Evolutionary conservation across 1,140 invertebrate species (phyloP), one percentile per base, ranked within the genome.

Genomic region (Xylocopa sonorina): DNA sequence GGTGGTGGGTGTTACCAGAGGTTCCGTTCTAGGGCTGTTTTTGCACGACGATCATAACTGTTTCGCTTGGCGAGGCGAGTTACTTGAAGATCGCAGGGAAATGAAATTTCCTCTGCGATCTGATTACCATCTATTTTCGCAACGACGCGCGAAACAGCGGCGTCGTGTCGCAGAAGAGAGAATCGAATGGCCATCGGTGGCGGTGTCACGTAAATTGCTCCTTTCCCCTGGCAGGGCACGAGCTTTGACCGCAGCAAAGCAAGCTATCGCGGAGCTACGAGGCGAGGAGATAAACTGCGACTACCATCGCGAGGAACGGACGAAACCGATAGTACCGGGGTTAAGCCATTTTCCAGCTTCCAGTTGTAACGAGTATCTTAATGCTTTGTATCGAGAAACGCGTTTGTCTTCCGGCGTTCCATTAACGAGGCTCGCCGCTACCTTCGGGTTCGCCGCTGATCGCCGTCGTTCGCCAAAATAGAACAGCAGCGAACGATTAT

Each of bases 291-390:
- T 38, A 62, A 62, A 62, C 58, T 62, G 58, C 34, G 34, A 62
- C 29, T 62, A 29, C 21, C 7, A 60, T 24, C 43, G 29, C 32
- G 21, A n/a, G 32, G 32, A 18, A 50, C 32, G 57, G 32, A 62
- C 46, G 57, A 73, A 38, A 63, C 71, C 71, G 57, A 73, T 73
- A 73, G 58, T n/a, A 21, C 29, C 10, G 16, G 21, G 57, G 24
- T 43, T 21, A 7, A 50, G 43, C 71, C 41, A 73, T 73, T 73
- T 73, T 73, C 71, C 71, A 63, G 55, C 16, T 50, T 50, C 21
- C 57, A 41, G 41, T 46, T 63, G 57, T 62, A 73, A 73, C 71
- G 57, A 63, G 71, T 73, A 50, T 73, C 71, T 73, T 73, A 73
- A 73, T 73, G 71, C 43, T 41, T 48, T 46, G 71, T 62, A 62